phyloP scores from a whole-genome alignment of 2,888 invertebrate genomes.

The Volucella inanis region DNA sequence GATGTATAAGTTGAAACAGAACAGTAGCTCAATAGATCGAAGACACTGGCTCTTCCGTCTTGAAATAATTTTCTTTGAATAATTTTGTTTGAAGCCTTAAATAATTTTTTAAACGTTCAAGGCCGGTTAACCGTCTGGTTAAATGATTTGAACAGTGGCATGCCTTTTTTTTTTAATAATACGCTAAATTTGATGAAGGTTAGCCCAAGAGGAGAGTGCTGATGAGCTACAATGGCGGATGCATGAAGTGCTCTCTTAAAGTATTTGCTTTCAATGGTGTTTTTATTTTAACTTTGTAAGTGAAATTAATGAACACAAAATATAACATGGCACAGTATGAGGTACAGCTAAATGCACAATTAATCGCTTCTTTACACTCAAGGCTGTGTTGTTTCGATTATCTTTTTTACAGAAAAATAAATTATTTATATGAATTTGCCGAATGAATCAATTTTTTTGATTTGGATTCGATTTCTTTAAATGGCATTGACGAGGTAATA shows the following conservation, averaged over 20 bases:
- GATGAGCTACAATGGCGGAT: constrained; percentile 22
- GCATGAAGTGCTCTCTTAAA: constrained; percentile 12
- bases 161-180: constrained; percentile 55
- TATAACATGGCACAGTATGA: neutral
- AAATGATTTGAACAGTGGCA: constrained; percentile 34
- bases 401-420: constrained; percentile 3
- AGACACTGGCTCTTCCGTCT: constrained; percentile 19
- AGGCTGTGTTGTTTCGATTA: constrained; percentile 7
- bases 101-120: constrained; percentile 65
- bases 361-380: constrained; percentile 17
- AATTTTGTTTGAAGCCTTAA: constrained; percentile 39
- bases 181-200: constrained; percentile 54
- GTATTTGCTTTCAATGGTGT: constrained; percentile 33
- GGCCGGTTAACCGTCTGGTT: constrained; percentile 49
- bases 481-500: too few relatives aligned
- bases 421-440: constrained; percentile 9
- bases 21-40: constrained; percentile 10
- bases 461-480: too few relatives aligned
- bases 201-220: constrained; percentile 10
- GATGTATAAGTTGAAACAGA: constrained; percentile 18
- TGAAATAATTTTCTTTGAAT: constrained; percentile 34
- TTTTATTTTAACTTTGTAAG: constrained; percentile 18
- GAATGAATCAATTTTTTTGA: neutral
- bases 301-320: constrained; percentile 7
- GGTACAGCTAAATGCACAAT: constrained; percentile 15